Conservation (phyloP, 2,888 invertebrate species). For the Leptinotarsa rubiginosa region DNA sequence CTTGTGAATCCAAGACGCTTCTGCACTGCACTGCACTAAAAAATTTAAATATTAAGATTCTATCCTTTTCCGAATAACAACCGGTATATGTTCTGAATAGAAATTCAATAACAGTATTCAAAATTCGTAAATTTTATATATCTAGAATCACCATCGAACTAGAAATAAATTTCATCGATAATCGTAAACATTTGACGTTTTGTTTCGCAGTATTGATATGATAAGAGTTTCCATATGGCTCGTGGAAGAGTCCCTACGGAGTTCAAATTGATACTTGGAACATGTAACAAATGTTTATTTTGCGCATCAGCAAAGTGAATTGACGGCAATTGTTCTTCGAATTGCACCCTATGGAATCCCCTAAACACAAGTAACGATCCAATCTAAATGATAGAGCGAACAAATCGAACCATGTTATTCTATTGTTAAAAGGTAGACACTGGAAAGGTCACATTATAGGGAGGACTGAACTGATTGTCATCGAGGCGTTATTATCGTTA, state of each 20-base stretch:
- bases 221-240: not conserved
- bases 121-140: too few species aligned
- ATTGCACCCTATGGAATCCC: not conserved
- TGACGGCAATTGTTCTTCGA: not conserved
- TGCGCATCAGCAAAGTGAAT: not conserved
- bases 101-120: too few species aligned
- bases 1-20: too few species aligned
- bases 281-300: not conserved
- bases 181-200: too few species aligned
- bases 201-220: too few species aligned
- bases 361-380: conserved; percentile 3
- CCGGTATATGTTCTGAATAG: too few species aligned
- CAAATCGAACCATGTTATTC: conserved; percentile 2
- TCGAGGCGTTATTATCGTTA: not conserved
- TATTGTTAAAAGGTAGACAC: conserved; percentile 1
- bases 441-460: conserved; percentile 3
- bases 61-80: too few species aligned
- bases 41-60: too few species aligned
- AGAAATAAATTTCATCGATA: too few species aligned
- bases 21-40: too few species aligned
- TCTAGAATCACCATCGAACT: too few species aligned
- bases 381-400: not conserved
- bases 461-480: not conserved
- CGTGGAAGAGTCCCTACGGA: not conserved
- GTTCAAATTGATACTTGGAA: not conserved